Conservation (phyloP, 2,888 invertebrate genomes). For the Dryobota labecula region DNA sequence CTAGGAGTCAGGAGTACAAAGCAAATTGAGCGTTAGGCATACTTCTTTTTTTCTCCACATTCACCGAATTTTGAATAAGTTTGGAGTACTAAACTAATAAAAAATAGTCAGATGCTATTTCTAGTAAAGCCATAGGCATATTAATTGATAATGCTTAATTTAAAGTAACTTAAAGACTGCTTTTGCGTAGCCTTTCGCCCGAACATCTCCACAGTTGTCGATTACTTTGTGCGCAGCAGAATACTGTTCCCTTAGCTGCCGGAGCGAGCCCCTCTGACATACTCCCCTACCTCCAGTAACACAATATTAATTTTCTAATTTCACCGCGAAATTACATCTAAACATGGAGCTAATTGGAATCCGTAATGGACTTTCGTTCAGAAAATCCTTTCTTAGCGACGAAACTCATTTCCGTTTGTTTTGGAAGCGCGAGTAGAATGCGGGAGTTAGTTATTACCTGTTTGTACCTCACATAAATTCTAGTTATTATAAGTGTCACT, state of each 20-base stretch:
- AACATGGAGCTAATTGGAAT: constrained; percentile 79
- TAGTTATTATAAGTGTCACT: constrained; percentile 41
- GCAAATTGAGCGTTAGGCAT: not conserved
- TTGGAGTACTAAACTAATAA: not conserved
- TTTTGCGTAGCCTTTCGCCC: not conserved
- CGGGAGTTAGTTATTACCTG: constrained; percentile 58
- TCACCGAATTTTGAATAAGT: not conserved
- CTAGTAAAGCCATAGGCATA: not conserved
- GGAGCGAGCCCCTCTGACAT: constrained; percentile 27
- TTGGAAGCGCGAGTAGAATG: constrained; percentile 62
- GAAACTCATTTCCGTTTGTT: constrained; percentile 67
- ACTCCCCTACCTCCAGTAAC: constrained; percentile 53
- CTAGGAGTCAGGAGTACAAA: constrained; percentile 15
- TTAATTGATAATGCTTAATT: not conserved
- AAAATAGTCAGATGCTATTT: no score
- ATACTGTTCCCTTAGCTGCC: not conserved
- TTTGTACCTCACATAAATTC: constrained; percentile 39
- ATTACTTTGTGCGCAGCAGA: constrained; percentile 4
- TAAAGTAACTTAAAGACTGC: not conserved
- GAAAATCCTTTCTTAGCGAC: constrained; percentile 76
- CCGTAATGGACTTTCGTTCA: constrained; percentile 76
- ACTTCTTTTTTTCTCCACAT: not conserved
- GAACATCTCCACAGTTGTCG: not conserved
- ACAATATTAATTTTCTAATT: constrained; percentile 80
- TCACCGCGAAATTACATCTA: constrained; percentile 77